Evolutionary conservation across 2,888 invertebrate species (phyloP).

Genomic region (Pseudococcus longispinus): DNA sequence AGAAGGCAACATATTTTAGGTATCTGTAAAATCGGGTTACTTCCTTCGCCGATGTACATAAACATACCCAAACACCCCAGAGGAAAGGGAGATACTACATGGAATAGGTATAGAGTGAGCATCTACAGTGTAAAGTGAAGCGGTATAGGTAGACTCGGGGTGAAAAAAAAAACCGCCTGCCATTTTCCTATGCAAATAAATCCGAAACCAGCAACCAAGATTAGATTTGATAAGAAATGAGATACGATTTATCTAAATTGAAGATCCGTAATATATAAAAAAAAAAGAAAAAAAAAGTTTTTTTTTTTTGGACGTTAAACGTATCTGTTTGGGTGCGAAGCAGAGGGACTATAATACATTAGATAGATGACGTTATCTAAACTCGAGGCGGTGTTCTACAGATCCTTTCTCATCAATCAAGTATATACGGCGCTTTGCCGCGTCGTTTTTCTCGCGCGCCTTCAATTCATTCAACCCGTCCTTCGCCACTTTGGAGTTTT

Average conservation of each 20-base stretch:
- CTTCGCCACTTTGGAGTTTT: constrained; percentile 46
- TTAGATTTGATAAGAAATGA: constrained; percentile 54
- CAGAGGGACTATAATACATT: constrained; percentile 51
- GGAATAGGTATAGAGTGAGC: not conserved
- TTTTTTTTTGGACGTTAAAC: constrained; percentile 45
- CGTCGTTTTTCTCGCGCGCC: constrained; percentile 49
- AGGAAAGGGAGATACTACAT: not conserved
- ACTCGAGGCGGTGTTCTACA: constrained; percentile 54
- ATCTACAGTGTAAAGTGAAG: too few species aligned
- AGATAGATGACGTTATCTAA: constrained; percentile 54
- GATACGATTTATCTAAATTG: constrained; percentile 54
- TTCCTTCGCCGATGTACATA: constrained; percentile 31
- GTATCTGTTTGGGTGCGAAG: constrained; percentile 52
- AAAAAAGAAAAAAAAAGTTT: not conserved
- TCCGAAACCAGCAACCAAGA: constrained; percentile 51
- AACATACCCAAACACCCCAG: constrained; percentile 11
- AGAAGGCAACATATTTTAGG: constrained; percentile 46
- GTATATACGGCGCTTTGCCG: constrained; percentile 40
- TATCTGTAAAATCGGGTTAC: constrained; percentile 36
- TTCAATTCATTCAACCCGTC: constrained; percentile 42
- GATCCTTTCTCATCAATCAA: constrained; percentile 54
- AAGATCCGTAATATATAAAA: constrained; percentile 51
- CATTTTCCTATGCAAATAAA: constrained; percentile 52
- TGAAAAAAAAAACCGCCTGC: not conserved
- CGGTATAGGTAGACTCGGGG: not conserved